A percentile compares a stretch with the other conserved stretches of the same genome.
These are phyloP conservation scores for Bothrops jararaca DNA, from an alignment of 2,113 vertebrate species.

Conservation along the genomic window DNA sequence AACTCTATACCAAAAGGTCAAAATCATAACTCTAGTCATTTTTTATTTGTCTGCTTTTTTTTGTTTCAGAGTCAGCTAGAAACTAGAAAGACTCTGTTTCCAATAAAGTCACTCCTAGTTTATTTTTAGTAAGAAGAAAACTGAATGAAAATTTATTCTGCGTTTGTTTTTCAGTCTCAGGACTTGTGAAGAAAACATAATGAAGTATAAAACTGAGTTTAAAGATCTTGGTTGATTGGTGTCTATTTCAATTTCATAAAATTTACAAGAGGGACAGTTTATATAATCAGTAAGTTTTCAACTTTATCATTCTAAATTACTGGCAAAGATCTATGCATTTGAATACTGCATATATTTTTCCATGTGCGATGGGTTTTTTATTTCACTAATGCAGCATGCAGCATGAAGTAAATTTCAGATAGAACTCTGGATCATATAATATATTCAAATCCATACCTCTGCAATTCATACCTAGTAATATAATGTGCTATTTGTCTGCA, in stretches of 20 bases:
- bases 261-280: neutral
- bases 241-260: neutral
- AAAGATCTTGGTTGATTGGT: neutral
- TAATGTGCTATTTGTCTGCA: neutral
- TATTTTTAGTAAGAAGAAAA: neutral
- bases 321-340: neutral
- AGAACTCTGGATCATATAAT: neutral
- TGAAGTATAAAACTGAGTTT: neutral
- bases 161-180: neutral
- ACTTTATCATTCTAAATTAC: neutral
- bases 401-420: neutral
- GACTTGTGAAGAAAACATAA: neutral
- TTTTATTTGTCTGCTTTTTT: constrained; percentile 29
- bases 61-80: neutral
- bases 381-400: neutral
- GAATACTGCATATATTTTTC: neutral
- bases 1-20: accelerated
- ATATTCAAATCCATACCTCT: neutral
- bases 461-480: neutral
- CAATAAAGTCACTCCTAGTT: neutral
- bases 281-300: neutral
- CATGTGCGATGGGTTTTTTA: neutral
- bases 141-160: neutral
- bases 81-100: neutral
- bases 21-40: neutral